phyloP scores from a whole-genome alignment of 2,888 invertebrate species.

The Acheta domesticus region DNA sequence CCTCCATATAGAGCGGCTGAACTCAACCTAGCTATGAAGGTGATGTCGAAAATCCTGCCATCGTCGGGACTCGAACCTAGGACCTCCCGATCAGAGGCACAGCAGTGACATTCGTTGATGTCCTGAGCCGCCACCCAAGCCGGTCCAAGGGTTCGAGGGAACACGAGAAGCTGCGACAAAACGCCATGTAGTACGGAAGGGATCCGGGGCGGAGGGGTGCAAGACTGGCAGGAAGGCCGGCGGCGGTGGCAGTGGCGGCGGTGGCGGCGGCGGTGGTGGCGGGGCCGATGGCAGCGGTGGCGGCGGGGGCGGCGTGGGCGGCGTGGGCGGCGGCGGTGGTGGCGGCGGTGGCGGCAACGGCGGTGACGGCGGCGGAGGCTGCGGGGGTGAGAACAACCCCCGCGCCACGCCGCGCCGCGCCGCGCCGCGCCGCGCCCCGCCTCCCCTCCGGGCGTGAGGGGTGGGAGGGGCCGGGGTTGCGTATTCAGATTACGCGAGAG shows the following conservation, averaged over 20 bases:
- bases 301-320: background rate
- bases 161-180: too few species aligned
- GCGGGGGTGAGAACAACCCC: background rate
- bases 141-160: too few species aligned
- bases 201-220: too few species aligned
- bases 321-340: background rate
- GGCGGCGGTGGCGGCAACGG: background rate
- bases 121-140: too few species aligned
- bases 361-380: background rate
- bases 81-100: too few species aligned
- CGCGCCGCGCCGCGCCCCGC: background rate
- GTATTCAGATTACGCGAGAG: constrained; percentile 6
- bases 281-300: background rate
- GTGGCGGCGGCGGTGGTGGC: background rate
- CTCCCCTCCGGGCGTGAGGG: too few species aligned
- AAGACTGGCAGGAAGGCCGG: background rate
- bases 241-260: background rate
- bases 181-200: too few species aligned
- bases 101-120: too few species aligned
- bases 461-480: background rate
- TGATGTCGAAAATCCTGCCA: too few species aligned
- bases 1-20: too few species aligned
- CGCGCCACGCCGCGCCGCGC: background rate
- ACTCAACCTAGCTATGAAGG: too few species aligned
- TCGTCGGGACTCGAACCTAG: too few species aligned